phyloP scores from a whole-genome alignment of 2,888 invertebrate genomes.

The Cantharis rustica region DNA sequence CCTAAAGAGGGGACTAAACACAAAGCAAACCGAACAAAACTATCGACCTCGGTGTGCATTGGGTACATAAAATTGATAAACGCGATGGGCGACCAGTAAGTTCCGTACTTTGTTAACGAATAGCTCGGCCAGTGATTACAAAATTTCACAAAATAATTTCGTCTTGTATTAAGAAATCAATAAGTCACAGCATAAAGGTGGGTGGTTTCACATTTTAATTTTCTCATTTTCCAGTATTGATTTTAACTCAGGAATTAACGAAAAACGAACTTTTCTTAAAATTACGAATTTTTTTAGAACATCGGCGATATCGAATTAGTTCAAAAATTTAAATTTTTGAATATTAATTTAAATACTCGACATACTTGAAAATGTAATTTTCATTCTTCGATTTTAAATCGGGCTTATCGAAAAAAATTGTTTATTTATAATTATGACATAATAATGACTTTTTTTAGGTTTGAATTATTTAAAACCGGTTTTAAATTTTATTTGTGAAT shows the following conservation, averaged over 20 bases:
- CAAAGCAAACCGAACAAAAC: conserved; percentile 10
- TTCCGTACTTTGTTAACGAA: neutral
- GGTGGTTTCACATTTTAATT: neutral
- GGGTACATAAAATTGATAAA: neutral
- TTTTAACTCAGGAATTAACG: neutral
- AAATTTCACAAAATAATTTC: neutral
- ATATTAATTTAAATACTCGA: neutral
- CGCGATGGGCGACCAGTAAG: neutral
- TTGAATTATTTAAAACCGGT: neutral
- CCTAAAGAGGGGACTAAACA: neutral
- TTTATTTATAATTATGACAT: neutral
- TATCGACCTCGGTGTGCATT: conserved; percentile 26
- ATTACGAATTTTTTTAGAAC: neutral
- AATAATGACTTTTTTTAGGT: neutral
- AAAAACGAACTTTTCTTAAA: neutral
- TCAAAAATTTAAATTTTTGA: neutral
- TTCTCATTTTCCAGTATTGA: neutral
- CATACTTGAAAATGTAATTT: neutral
- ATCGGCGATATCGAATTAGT: neutral
- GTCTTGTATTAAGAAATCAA: neutral
- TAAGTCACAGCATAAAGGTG: neutral
- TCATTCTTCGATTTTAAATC: neutral
- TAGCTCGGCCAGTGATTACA: neutral
- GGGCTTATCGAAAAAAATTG: neutral
- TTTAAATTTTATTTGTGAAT: neutral